These are phyloP conservation scores for Podarcis muralis DNA, from an alignment of 2,113 vertebrate species.

Conservation along the genomic window DNA sequence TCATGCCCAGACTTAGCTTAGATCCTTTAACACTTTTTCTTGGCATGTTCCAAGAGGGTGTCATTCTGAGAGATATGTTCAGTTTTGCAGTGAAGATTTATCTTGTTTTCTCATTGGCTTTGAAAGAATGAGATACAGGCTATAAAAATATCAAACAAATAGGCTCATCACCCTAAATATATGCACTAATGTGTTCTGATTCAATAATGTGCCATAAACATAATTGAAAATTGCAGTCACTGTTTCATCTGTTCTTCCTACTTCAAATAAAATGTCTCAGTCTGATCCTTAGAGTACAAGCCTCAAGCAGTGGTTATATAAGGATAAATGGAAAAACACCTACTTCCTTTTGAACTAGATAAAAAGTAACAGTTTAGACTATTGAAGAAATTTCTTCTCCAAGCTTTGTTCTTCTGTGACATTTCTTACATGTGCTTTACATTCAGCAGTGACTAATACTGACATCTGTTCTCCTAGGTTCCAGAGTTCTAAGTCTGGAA, in stretches of 20 bases:
- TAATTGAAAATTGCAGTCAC: background rate
- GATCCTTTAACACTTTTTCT: background rate
- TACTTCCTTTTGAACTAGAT: background rate
- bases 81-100: background rate
- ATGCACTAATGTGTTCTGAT: background rate
- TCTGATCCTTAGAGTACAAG: background rate
- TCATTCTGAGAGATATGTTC: background rate
- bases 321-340: background rate
- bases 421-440: background rate
- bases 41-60: background rate
- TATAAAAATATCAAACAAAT: background rate
- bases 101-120: background rate
- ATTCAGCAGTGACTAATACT: background rate
- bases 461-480: slow-evolving; percentile 82
- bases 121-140: background rate
- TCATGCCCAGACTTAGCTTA: background rate
- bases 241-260: background rate
- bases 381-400: background rate
- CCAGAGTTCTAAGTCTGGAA: slow-evolving; percentile 99
- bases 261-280: background rate
- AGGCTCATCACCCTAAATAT: background rate
- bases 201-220: background rate
- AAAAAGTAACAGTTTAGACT: slow-evolving; percentile 27
- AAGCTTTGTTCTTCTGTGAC: background rate
- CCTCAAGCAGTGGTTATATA: background rate